Evolutionary conservation across 1,140 invertebrate species (phyloP), one percentile per base, ranked within the genome.

Genomic region (Eciton burchellii): DNA sequence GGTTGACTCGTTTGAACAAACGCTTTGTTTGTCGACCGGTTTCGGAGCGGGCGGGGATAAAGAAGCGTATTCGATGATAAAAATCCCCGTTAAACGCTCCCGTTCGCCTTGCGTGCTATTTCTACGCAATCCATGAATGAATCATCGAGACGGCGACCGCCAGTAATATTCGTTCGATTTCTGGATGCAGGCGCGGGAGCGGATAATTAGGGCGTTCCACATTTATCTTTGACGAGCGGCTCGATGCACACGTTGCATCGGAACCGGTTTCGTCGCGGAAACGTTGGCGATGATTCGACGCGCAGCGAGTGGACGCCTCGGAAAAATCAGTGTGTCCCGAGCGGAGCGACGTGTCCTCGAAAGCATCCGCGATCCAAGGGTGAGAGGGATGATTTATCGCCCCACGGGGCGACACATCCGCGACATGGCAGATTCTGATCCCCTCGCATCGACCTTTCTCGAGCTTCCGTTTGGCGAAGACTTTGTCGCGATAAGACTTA

Each of bases 161-260:
- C 68, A 47, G 49, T 0, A 21, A n/a, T 11, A 60, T 12, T 5
- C 43, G 43, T 47, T 70, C 57, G 35, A 71, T 43, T 43, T 24
- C 16, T 47, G 12, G 21, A 26, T 73, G 49, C 21, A 54, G 45
- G 21, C n/a, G 19, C 2, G 12, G 35, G 83, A 85, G 81, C 52
- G 29, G 52, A 52, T 84, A 85, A 85, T 85, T 84, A 81, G 66
- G 21, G 35, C 2, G 68, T 84, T 66, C 57, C 24, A 0, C n/a
- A 21, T 66, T 29, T 56, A 63, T 84, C 29, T 47, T 35, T 43
- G n/a, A 35, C 47, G 29, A 63, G 26, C 49, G 11, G 21, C 74
- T 65, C n/a, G 63, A 77, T 62, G 41, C 24, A 60, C 29, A 77
- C 77, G 56, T 9, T 66, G n/a, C 8, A 21, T 19, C 6, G 47